These are phyloP conservation scores for Aythya fuligula DNA, from an alignment of 2,797 vertebrate genomes.

Conservation along the genomic window DNA sequence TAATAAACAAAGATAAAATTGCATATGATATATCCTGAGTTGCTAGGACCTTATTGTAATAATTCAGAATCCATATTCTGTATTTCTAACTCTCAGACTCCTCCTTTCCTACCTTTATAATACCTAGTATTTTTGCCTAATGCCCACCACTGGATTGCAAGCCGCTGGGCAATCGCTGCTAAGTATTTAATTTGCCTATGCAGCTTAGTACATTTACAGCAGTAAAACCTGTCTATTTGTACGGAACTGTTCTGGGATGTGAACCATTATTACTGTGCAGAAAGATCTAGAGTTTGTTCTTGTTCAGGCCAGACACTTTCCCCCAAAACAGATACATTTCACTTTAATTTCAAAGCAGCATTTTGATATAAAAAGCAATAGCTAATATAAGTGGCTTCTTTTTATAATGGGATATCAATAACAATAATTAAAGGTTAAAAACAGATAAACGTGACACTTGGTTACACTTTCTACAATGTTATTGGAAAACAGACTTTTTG, in stretches of 20 bases:
- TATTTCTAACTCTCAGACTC: background rate
- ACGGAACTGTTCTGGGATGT: background rate
- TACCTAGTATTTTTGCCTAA: background rate
- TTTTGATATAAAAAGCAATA: background rate
- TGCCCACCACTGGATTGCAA: background rate
- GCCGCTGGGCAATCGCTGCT: background rate
- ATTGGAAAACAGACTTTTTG: background rate
- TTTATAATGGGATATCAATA: background rate
- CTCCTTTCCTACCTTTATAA: background rate
- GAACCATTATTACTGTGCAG: accelerated
- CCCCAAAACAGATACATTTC: background rate
- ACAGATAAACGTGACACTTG: background rate
- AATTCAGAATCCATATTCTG: background rate
- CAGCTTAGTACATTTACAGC: background rate
- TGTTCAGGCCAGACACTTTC: background rate
- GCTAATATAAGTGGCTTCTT: background rate
- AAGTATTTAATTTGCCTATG: background rate
- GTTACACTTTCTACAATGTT: background rate
- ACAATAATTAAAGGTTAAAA: background rate
- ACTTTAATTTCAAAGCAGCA: background rate
- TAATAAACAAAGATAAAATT: background rate
- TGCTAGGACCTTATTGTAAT: background rate
- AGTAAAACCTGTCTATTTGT: background rate
- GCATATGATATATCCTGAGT: background rate
- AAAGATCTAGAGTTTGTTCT: background rate